Evolutionary conservation across 1,140 invertebrate genomes (phyloP).

Genomic region (Neuroterus valhalla): DNA sequence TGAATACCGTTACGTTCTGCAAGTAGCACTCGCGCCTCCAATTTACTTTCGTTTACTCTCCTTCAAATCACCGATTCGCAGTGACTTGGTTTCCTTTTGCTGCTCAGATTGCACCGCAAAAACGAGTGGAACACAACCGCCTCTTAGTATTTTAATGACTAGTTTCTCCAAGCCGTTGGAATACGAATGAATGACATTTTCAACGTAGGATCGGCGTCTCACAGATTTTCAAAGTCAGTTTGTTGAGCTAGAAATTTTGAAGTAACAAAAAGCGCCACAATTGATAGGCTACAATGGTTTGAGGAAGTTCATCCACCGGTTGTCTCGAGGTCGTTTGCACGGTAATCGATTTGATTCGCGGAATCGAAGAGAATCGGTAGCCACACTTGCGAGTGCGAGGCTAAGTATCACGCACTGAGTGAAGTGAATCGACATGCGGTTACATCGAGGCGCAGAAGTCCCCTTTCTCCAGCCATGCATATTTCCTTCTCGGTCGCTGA

Average conservation of each 20-base stretch:
- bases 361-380: constrained; percentile 47
- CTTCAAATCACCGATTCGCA: neutral
- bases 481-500: constrained; percentile 60
- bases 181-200: too few relatives aligned
- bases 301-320: neutral
- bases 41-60: neutral
- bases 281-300: too few relatives aligned
- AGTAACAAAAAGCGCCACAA: too few relatives aligned
- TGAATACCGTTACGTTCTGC: neutral
- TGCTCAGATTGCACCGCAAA: too few relatives aligned
- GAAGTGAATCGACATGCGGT: constrained; percentile 63
- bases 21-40: neutral
- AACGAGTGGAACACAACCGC: too few relatives aligned
- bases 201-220: too few relatives aligned
- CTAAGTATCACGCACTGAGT: constrained; percentile 71
- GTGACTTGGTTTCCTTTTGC: too few relatives aligned
- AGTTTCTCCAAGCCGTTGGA: too few relatives aligned
- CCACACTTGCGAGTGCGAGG: constrained; percentile 53
- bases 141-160: too few relatives aligned
- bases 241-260: too few relatives aligned
- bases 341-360: constrained; percentile 37
- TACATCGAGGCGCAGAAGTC: constrained; percentile 53
- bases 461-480: constrained; percentile 65
- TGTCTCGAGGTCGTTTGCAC: neutral
- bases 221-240: too few relatives aligned